These are phyloP conservation scores for Ceratothoa steindachneri DNA, from an alignment of 2,888 invertebrate species.

Conservation along the genomic window DNA sequence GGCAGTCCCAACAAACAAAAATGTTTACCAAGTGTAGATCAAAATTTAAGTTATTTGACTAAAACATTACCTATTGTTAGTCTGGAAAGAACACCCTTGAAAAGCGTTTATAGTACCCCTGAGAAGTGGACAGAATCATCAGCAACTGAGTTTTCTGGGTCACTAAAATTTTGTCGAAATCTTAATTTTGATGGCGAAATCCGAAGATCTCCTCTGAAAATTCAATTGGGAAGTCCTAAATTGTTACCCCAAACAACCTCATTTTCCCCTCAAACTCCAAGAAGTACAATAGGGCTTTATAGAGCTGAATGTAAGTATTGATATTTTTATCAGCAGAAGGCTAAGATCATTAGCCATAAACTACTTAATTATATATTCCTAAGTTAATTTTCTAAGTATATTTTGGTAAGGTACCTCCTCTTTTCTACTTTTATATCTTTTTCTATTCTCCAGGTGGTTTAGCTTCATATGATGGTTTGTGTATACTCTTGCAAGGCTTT, in stretches of 20 bases:
- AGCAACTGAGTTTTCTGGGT: no score
- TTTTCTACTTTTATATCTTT: no score
- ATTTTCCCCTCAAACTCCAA: not conserved
- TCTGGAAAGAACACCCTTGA: not conserved
- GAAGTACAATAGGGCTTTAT: not conserved
- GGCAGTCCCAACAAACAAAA: not conserved
- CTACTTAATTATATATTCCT: no score
- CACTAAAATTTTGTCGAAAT: not conserved
- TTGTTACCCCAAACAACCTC: not conserved
- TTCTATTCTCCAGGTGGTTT: no score
- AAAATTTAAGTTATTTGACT: not conserved
- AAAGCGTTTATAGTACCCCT: not conserved
- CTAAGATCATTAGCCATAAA: no score
- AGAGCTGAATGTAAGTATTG: not conserved
- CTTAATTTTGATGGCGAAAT: no score
- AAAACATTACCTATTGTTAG: not conserved
- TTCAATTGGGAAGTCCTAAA: no score
- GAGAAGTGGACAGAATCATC: not conserved
- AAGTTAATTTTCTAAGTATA: no score
- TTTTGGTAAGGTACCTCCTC: no score
- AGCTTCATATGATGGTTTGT: no score
- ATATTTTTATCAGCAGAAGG: no score
- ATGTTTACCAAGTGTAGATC: not conserved
- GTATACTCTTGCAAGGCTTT: no score
- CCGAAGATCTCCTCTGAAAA: not conserved